Percentiles rank a stretch among this genome's conserved stretches.
These are phyloP conservation scores for Platycheirus albimanus DNA, from an alignment of 2,888 invertebrate species.

Conservation along the genomic window DNA sequence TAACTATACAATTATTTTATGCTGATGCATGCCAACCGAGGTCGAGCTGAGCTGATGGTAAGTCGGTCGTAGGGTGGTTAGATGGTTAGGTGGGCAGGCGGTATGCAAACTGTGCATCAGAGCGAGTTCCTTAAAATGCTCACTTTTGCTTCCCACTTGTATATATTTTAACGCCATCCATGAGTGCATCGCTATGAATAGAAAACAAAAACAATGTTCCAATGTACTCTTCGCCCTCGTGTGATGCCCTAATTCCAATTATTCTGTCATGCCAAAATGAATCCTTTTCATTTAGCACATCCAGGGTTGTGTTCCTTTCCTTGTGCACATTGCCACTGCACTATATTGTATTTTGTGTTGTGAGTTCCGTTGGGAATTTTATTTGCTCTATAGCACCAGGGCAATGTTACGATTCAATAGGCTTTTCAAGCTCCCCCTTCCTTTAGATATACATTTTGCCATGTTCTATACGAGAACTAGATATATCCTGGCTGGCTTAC, in stretches of 20 bases:
- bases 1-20: slow-evolving; percentile 66
- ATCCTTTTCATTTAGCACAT: slow-evolving; percentile 54
- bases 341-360: slow-evolving; percentile 11
- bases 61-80: too few relatives aligned
- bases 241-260: slow-evolving; percentile 71
- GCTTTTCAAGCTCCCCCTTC: slow-evolving; percentile 25
- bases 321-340: background rate
- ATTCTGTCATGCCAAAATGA: slow-evolving; percentile 71
- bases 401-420: slow-evolving; percentile 64
- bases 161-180: slow-evolving; percentile 27
- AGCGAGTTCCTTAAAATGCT: slow-evolving; percentile 47
- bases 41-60: background rate
- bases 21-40: slow-evolving; percentile 45
- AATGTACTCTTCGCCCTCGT: slow-evolving; percentile 36
- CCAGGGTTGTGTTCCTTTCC: too few relatives aligned
- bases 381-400: slow-evolving; percentile 32
- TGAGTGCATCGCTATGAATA: slow-evolving; percentile 38
- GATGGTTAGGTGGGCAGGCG: too few relatives aligned
- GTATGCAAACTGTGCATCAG: too few relatives aligned
- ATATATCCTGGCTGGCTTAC: slow-evolving; percentile 28
- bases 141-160: slow-evolving; percentile 23
- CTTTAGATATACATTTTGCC: background rate
- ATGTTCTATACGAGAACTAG: background rate
- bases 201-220: slow-evolving; percentile 50
- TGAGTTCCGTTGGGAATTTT: slow-evolving; percentile 24